Percentiles rank a stretch among this genome's conserved stretches.
These are phyloP conservation scores for Drosophila takahashii DNA, from an alignment of 1,140 invertebrate species.

Conservation along the genomic window DNA sequence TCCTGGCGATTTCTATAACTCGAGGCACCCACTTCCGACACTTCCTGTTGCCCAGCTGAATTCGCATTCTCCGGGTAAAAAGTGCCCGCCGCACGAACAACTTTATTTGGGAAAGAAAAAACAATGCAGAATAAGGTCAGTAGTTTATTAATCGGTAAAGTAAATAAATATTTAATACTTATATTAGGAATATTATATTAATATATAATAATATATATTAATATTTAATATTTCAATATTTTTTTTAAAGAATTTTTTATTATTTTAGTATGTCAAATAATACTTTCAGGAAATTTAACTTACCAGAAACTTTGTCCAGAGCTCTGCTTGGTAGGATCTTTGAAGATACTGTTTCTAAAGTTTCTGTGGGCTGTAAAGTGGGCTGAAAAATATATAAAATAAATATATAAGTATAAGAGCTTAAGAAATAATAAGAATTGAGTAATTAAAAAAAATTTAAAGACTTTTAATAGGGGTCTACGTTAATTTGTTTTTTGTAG, in stretches of 20 bases:
- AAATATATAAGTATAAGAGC: no score
- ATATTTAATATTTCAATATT: no score
- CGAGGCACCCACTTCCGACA: neutral
- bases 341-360: constrained; percentile 1
- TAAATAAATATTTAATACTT: no score
- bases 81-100: constrained; percentile 83
- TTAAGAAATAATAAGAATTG: no score
- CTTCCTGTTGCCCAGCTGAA: neutral
- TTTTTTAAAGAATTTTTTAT: no score
- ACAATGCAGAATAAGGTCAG: neutral
- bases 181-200: no score
- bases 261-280: no score
- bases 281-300: neutral
- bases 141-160: neutral
- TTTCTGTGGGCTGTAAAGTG: neutral
- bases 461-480: no score
- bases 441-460: no score
- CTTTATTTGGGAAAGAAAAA: constrained; percentile 36
- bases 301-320: constrained; percentile 55
- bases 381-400: constrained; percentile 17
- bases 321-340: constrained; percentile 12
- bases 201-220: no score
- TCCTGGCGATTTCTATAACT: neutral
- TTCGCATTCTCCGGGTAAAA: constrained; percentile 82
- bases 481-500: no score